These are phyloP conservation scores for Caenorhabditis zanzibari DNA, from an alignment of 2,888 invertebrate species.

Conservation along the genomic window DNA sequence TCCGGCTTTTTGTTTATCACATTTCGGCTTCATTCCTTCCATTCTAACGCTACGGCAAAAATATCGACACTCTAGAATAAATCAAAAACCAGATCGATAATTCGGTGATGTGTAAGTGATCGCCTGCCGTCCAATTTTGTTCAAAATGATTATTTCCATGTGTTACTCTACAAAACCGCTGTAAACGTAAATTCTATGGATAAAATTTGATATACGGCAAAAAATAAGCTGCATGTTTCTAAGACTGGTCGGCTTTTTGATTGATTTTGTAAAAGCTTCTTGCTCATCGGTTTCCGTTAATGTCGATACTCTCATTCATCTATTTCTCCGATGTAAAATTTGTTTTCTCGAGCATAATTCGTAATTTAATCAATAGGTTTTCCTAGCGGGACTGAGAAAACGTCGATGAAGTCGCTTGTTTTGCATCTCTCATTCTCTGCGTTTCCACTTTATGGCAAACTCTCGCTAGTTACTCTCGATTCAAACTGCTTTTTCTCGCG, in stretches of 20 bases:
- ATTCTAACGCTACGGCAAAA: not conserved
- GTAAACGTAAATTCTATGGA: no score
- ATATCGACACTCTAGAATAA: constrained; percentile 23
- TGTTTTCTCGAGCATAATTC: not conserved
- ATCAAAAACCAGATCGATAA: constrained; percentile 7
- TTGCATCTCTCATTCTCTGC: constrained; percentile 51
- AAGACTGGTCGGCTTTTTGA: no score
- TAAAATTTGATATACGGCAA: no score
- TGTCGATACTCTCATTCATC: not conserved
- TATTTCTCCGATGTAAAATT: not conserved
- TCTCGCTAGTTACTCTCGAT: constrained; percentile 17
- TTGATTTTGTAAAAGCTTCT: no score
- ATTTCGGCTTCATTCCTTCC: not conserved
- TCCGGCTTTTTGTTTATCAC: not conserved
- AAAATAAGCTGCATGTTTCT: no score
- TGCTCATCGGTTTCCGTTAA: no score
- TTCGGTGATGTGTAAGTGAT: constrained; percentile 20
- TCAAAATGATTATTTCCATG: not conserved
- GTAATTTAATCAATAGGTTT: constrained; percentile 5
- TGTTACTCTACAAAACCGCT: no score
- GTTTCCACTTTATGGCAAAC: constrained; percentile 1
- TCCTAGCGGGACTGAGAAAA: constrained; percentile 7
- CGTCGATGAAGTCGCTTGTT: constrained; percentile 47
- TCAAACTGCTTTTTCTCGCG: constrained; percentile 16
- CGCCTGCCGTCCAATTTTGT: not conserved